Percentiles rank a stretch among this genome's conserved stretches.
Conservation (phyloP, 2,888 invertebrate genomes). For the Merodon equestris region DNA sequence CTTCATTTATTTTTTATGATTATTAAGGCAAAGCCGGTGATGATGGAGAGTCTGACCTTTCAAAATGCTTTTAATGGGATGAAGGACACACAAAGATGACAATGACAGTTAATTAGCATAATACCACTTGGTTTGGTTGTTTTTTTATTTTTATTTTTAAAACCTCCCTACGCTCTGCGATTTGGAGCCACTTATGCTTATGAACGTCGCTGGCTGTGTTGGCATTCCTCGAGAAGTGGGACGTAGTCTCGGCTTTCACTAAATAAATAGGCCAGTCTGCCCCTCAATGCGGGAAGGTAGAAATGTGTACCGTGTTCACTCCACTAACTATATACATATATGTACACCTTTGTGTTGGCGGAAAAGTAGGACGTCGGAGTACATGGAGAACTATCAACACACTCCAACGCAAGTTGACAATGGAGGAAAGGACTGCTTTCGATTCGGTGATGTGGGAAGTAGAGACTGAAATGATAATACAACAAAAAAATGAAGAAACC, state of each 20-base stretch:
- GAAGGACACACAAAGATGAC: slow-evolving; percentile 12
- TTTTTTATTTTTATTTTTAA: too few species aligned
- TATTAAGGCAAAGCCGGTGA: too few species aligned
- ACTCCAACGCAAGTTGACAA: slow-evolving; percentile 53
- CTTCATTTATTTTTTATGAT: too few species aligned
- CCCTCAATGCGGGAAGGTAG: slow-evolving; percentile 11
- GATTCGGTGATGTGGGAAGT: slow-evolving; percentile 21
- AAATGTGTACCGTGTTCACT: slow-evolving; percentile 32
- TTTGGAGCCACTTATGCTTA: slow-evolving; percentile 58
- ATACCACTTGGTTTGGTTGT: slow-evolving; percentile 21
- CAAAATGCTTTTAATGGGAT: neutral
- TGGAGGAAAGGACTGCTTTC: slow-evolving; percentile 27
- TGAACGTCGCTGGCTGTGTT: slow-evolving; percentile 53
- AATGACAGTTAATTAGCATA: slow-evolving; percentile 49
- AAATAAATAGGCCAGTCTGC: neutral
- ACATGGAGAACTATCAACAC: slow-evolving; percentile 7
- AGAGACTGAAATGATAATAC: neutral
- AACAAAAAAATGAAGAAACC: slow-evolving; percentile 26
- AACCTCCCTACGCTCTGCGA: slow-evolving; percentile 34
- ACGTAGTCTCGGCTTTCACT: too few species aligned
- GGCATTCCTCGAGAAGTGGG: too few species aligned
- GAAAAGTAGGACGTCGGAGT: slow-evolving; percentile 37
- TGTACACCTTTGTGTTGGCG: slow-evolving; percentile 33
- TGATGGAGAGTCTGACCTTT: too few species aligned
- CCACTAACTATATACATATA: slow-evolving; percentile 8